Percentiles rank a stretch among this genome's conserved stretches.
These are phyloP conservation scores for Enteromius treurensis DNA, from an alignment of 2,797 vertebrate species.

Conservation along the genomic window DNA sequence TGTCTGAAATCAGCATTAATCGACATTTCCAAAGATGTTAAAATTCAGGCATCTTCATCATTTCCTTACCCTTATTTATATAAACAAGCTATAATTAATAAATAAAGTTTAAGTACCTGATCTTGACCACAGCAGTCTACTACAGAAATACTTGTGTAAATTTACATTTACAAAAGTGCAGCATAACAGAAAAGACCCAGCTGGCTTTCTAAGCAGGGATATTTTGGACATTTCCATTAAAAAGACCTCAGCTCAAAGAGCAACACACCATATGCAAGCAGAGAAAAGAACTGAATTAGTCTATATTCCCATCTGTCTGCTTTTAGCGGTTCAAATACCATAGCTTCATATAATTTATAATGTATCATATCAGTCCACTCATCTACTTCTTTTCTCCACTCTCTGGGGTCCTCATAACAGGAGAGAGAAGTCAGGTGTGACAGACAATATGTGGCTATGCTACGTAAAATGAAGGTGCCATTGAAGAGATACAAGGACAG, in stretches of 20 bases:
- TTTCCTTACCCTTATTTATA: not conserved
- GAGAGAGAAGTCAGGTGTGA: constrained; percentile 53
- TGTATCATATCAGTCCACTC: not conserved
- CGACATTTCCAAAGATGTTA: not conserved
- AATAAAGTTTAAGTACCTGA: not conserved
- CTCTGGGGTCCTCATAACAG: constrained; percentile 22
- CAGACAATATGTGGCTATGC: constrained; percentile 57
- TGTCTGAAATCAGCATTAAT: not conserved
- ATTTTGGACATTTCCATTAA: constrained; percentile 23
- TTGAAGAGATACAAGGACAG: constrained; percentile 64
- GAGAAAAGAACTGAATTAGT: constrained; percentile 25
- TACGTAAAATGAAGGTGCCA: constrained; percentile 52
- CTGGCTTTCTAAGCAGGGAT: not conserved
- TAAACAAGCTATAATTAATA: not conserved
- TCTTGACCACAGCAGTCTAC: not conserved
- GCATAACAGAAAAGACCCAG: constrained; percentile 1
- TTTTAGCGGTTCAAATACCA: not conserved
- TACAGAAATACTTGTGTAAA: not conserved
- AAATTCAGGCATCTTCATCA: not conserved
- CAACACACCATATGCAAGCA: constrained; percentile 8
- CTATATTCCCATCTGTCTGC: constrained; percentile 1
- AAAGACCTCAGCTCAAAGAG: not conserved
- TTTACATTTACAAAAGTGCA: not conserved
- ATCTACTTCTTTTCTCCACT: constrained; percentile 15
- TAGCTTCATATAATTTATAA: constrained; percentile 7